These are phyloP conservation scores for Miltochrista miniata DNA, from an alignment of 2,888 invertebrate genomes.

Conservation along the genomic window DNA sequence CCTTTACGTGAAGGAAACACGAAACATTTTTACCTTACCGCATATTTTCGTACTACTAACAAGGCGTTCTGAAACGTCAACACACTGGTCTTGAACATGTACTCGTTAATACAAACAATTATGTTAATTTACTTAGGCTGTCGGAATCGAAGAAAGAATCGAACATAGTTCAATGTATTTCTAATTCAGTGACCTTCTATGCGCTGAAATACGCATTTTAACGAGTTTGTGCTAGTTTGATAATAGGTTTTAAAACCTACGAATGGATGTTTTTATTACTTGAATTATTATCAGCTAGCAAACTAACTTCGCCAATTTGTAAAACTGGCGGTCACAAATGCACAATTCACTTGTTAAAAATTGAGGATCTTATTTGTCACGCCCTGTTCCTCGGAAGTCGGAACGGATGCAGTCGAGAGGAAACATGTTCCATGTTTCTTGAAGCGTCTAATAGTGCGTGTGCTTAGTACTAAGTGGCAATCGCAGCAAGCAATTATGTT, in stretches of 20 bases:
- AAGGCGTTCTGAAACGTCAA: constrained; percentile 20
- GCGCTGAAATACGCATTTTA: not conserved
- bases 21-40: constrained; percentile 32
- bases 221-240: not conserved
- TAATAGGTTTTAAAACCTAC: not conserved
- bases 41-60: constrained; percentile 29
- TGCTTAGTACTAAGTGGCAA: no score
- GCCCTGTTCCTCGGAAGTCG: no score
- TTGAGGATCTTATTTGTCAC: no score
- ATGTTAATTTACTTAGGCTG: constrained; percentile 20
- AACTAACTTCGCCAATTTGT: no score
- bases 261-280: not conserved
- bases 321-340: no score
- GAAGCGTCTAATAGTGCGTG: no score
- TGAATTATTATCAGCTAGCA: not conserved
- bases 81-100: constrained; percentile 13
- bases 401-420: no score
- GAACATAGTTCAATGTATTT: not conserved
- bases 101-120: constrained; percentile 14
- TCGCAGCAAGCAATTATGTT: no score
- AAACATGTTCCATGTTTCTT: no score
- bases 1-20: constrained; percentile 29
- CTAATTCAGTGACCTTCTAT: constrained; percentile 4
- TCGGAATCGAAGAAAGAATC: constrained; percentile 6
- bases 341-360: no score